Evolutionary conservation across 2,113 vertebrate genomes (phyloP).

Genomic region (Lutjanus erythropterus): DNA sequence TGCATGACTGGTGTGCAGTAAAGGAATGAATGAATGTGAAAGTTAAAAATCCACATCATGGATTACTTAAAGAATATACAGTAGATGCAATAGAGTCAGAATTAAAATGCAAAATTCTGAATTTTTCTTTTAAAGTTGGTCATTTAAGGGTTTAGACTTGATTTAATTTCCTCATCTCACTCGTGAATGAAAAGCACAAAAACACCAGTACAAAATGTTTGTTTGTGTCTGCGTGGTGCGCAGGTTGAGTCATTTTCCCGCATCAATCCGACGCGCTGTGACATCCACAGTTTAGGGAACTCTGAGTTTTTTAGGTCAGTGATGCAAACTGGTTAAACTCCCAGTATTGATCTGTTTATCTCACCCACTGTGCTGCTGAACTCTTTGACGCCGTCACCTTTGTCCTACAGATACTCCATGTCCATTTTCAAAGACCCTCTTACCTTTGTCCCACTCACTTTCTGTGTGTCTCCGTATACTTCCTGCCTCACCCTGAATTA

Average conservation of each 20-base stretch:
- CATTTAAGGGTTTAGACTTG: neutral
- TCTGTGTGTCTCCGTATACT: neutral
- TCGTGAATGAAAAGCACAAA: neutral
- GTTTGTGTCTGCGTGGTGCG: neutral
- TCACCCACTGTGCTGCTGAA: neutral
- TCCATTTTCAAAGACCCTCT: neutral
- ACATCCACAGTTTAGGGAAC: neutral
- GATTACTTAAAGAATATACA: too few species aligned
- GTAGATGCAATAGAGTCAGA: too few species aligned
- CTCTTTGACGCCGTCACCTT: constrained; percentile 31
- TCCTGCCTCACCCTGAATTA: neutral
- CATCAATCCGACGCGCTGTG: neutral
- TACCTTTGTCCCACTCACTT: constrained; percentile 50
- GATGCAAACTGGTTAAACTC: neutral
- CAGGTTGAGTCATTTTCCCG: neutral
- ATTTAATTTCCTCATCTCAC: neutral
- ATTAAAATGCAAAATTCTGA: too few species aligned
- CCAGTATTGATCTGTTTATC: constrained; percentile 44
- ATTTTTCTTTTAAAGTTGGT: neutral
- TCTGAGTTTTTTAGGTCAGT: neutral
- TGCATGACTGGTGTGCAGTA: too few species aligned
- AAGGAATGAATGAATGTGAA: too few species aligned
- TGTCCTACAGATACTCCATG: neutral
- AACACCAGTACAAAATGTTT: neutral
- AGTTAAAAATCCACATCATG: too few species aligned